Percentiles rank a stretch among this genome's conserved stretches.
Evolutionary conservation across 30 jellyfish, hydroid and myxozoan species (phyloP).

Genomic region (Catostylus mosaicus): DNA sequence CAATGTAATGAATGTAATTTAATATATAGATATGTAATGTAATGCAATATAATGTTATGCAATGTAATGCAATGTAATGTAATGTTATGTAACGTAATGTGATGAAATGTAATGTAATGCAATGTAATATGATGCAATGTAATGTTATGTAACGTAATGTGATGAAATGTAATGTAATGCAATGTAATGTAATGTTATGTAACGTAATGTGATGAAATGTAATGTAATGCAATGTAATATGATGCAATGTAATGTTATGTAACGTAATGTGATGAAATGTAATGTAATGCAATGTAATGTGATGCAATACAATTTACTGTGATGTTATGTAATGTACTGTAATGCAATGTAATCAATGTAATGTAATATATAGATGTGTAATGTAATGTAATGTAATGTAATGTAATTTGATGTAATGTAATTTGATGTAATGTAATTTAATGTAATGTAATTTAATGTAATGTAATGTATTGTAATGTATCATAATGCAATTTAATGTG

Average conservation of each 20-base stretch:
- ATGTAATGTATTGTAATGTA: too few relatives aligned
- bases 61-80: not conserved
- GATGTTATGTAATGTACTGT: not conserved
- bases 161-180: not conserved
- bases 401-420: too few relatives aligned
- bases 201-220: not conserved
- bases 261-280: not conserved
- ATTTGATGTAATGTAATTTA: too few relatives aligned
- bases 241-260: too few relatives aligned
- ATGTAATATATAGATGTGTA: too few relatives aligned
- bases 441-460: too few relatives aligned
- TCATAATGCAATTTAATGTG: too few relatives aligned
- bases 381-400: too few relatives aligned
- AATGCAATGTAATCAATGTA: too few relatives aligned
- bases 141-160: not conserved
- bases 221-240: not conserved
- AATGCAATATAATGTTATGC: not conserved
- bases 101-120: not conserved
- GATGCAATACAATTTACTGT: not conserved
- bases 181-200: not conserved
- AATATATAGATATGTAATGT: too few relatives aligned
- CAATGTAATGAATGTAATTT: too few relatives aligned
- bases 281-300: not conserved
- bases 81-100: not conserved
- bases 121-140: not conserved